Conservation (phyloP, 2,113 vertebrate genomes). For the Megaptera novaeangliae region DNA sequence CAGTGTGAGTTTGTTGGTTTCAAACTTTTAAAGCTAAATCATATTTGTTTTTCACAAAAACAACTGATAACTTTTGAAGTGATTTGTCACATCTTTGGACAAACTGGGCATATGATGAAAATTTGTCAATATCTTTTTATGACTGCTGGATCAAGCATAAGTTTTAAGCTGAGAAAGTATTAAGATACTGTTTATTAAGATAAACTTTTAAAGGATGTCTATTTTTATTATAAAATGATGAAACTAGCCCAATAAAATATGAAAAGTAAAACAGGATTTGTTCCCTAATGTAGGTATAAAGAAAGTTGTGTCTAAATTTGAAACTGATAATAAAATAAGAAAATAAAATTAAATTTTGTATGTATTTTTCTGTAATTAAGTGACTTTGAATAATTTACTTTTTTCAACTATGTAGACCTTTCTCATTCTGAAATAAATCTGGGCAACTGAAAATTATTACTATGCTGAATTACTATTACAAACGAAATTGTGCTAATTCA, state of each 20-base stretch:
- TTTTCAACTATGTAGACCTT: background rate
- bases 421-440: background rate
- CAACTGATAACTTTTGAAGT: background rate
- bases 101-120: background rate
- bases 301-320: background rate
- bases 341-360: background rate
- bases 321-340: background rate
- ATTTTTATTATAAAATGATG: background rate
- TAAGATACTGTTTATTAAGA: no score
- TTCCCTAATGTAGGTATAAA: background rate
- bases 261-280: background rate
- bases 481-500: background rate
- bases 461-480: background rate
- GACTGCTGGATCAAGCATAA: background rate
- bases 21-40: slow-evolving; percentile 39
- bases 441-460: background rate
- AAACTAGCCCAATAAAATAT: background rate
- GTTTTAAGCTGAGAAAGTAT: background rate
- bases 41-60: slow-evolving; percentile 18
- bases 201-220: background rate
- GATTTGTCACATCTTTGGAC: background rate
- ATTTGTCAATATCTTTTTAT: background rate
- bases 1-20: background rate
- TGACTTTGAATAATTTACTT: background rate
- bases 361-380: background rate